Conservation (phyloP, 2,113 vertebrate genomes). For the Plecotus auritus region DNA sequence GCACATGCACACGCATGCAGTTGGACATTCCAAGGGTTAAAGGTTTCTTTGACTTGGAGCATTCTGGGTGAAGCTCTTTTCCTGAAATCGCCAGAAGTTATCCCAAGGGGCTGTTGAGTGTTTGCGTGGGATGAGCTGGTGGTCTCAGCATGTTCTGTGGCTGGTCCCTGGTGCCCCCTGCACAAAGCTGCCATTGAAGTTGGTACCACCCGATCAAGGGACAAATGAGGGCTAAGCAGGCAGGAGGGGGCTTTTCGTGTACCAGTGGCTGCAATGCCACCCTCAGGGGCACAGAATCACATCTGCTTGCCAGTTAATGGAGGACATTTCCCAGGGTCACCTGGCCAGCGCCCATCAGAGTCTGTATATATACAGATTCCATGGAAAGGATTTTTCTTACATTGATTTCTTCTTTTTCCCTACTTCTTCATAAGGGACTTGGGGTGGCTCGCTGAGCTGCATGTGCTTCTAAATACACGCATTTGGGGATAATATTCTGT, state of each 20-base stretch:
- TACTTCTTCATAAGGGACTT: background rate
- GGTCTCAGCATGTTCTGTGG: background rate
- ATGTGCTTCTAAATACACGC: background rate
- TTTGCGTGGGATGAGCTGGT: conserved; percentile 61
- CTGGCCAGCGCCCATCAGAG: background rate
- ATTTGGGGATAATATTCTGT: background rate
- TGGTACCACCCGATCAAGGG: background rate
- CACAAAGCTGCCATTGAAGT: background rate
- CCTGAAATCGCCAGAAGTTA: conserved; percentile 43
- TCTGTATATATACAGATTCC: background rate
- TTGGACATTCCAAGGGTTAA: background rate
- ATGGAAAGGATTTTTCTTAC: background rate
- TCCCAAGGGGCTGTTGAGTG: conserved; percentile 50
- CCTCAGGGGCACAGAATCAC: background rate
- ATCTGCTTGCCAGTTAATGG: background rate
- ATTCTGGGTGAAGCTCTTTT: background rate
- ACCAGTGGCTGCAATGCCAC: background rate
- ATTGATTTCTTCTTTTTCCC: background rate
- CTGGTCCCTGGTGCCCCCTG: background rate
- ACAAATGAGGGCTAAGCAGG: background rate
- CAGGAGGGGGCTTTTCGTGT: background rate
- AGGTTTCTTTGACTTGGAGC: conserved; percentile 45
- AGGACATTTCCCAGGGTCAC: background rate
- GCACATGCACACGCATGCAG: background rate
- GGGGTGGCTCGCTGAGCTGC: background rate